Evolutionary conservation across 2,113 vertebrate genomes (phyloP), one percentile per base, ranked within the genome.

Genomic region (Lutjanus erythropterus): DNA sequence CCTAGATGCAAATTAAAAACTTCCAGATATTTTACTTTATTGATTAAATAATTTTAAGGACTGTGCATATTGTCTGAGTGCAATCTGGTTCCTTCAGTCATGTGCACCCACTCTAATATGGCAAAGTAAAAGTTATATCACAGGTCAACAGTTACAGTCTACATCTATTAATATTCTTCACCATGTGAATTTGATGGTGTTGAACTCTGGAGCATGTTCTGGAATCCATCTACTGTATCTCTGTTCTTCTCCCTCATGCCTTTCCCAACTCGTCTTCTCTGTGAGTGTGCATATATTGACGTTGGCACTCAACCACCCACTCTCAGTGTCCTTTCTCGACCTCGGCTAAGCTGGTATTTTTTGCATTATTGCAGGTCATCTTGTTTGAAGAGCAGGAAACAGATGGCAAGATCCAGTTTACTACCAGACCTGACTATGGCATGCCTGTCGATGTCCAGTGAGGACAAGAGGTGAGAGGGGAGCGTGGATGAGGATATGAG

Each of bases 371-470:
- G 37, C 92, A 97, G 97, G 83, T 98, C 68, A 83, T 96, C 2
- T 90, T 99, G 78, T 98, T 98, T 2, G 97, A 99, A 73, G 97
- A 98, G 87, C 94, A 90, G 80, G 92, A 93, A 61, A 93, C 95
- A 1, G 96, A 95, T 42, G 92, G 94, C 2, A 89, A 94, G 39
- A 89, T 98, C 55, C 95, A 95, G 41, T 97, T 96, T 53, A 71
- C 91, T 3, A 95, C 93, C 69, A 92, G 75, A 8, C 96, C 97
- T 3, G 92, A 94, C 3, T 85, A 97, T 0, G 96, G 96, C 65
- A 95, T 95, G 92, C 91, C 89, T 12, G 80, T 90, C 1, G 89
- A 93, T 33, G 86, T 94, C 56, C 59, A 86, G 84, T 89, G 53
- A 92, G 49, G 19, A 35, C 23, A 23, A 25, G 44, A 62, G 52